These are phyloP conservation scores for Leucania comma DNA, from an alignment of 2,888 invertebrate species.

Conservation along the genomic window DNA sequence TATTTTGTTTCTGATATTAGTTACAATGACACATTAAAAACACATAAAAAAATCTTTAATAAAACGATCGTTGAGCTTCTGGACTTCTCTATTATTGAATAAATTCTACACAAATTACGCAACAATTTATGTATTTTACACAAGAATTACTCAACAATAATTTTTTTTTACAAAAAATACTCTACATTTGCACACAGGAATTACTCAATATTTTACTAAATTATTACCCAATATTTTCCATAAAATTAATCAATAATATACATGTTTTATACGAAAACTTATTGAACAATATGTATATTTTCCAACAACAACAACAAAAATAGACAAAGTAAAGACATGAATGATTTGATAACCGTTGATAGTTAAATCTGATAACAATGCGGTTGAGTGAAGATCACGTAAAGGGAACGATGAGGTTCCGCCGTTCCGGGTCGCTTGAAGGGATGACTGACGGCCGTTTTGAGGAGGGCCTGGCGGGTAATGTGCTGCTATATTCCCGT, in stretches of 20 bases:
- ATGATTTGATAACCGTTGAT: conserved; percentile 30
- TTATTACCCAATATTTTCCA: background rate
- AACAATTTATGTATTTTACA: background rate
- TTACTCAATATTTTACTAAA: background rate
- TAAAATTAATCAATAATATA: background rate
- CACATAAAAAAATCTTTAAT: background rate
- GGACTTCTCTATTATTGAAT: background rate
- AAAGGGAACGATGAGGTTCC: conserved; percentile 39
- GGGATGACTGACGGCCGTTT: conserved; percentile 49
- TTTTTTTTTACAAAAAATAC: too few species aligned
- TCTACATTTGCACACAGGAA: too few species aligned
- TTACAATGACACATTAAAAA: conserved; percentile 25
- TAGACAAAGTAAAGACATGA: background rate
- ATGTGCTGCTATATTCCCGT: conserved; percentile 11
- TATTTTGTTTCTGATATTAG: conserved; percentile 9
- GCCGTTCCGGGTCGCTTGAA: conserved; percentile 45
- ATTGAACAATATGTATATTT: background rate
- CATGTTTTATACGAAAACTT: background rate
- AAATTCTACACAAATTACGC: background rate
- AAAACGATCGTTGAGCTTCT: background rate
- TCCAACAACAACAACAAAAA: background rate
- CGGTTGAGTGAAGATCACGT: conserved; percentile 44
- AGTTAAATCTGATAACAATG: conserved; percentile 54
- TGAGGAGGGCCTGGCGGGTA: conserved; percentile 33
- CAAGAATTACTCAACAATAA: background rate